Percentiles rank a stretch among this genome's conserved stretches.
phyloP scores from a whole-genome alignment of 2,888 invertebrate species.

The Baronia brevicornis region DNA sequence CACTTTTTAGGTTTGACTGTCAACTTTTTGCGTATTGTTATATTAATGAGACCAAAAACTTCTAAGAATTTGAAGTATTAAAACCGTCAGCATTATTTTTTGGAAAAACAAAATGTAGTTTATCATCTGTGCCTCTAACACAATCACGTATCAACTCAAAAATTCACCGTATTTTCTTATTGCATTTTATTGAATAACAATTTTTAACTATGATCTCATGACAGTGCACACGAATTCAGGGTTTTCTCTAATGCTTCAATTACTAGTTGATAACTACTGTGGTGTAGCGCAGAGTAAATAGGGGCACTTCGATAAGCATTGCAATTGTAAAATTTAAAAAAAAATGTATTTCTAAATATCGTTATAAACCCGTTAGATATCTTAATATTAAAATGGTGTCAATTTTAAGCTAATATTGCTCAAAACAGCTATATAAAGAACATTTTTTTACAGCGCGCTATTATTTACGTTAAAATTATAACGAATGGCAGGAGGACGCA shows the following conservation, averaged over 20 bases:
- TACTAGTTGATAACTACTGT: conserved; percentile 39
- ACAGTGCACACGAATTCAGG: conserved; percentile 58
- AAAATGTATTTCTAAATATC: no score
- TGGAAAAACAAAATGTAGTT: conserved; percentile 7
- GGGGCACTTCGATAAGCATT: background rate
- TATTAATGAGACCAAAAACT: conserved; percentile 15
- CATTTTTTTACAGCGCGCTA: no score
- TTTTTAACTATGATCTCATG: conserved; percentile 39
- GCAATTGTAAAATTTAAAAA: no score
- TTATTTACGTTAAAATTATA: no score
- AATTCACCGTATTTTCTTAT: conserved; percentile 35
- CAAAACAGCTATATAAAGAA: no score
- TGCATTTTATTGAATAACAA: conserved; percentile 33
- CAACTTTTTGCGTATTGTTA: no score
- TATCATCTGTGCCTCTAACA: background rate
- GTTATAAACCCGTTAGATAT: no score
- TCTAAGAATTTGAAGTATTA: conserved; percentile 49
- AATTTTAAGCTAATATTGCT: no score
- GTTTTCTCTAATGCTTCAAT: conserved; percentile 60
- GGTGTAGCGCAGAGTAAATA: background rate
- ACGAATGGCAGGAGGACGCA: no score
- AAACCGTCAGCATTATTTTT: conserved; percentile 32
- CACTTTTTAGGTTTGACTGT: no score
- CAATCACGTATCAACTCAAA: conserved; percentile 14
- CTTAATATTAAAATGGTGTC: no score